phyloP scores from a whole-genome alignment of 2,113 vertebrate species.

The Perca flavescens region DNA sequence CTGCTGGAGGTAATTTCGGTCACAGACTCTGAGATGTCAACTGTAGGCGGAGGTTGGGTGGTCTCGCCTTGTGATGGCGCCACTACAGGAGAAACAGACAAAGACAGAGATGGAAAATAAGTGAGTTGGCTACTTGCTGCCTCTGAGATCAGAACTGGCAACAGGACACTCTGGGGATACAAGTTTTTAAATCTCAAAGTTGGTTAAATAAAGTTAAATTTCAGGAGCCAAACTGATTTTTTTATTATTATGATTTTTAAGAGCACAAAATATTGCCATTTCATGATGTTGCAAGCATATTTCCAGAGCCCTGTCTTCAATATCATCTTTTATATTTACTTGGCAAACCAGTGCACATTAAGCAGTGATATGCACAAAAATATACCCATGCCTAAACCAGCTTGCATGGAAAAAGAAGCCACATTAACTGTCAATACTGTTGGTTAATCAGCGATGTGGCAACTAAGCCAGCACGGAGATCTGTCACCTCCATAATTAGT shows the following conservation, averaged over 20 bases:
- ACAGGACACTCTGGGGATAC: not conserved
- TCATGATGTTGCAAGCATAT: not conserved
- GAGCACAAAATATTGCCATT: not conserved
- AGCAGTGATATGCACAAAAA: not conserved
- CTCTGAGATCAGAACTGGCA: constrained; percentile 24
- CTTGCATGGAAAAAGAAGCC: not conserved
- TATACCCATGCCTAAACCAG: too few relatives aligned
- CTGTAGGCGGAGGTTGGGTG: constrained; percentile 83
- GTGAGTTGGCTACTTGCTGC: not conserved
- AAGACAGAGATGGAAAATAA: constrained; percentile 14
- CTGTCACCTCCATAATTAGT: constrained; percentile 78
- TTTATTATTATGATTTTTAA: too few relatives aligned
- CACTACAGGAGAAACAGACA: constrained; percentile 76
- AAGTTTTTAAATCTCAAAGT: not conserved
- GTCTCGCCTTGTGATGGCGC: constrained; percentile 89
- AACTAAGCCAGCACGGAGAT: not conserved
- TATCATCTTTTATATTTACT: not conserved
- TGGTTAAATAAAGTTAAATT: not conserved
- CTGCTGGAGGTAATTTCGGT: constrained; percentile 98
- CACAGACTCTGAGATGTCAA: constrained; percentile 93
- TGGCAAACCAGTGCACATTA: not conserved
- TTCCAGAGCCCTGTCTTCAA: not conserved
- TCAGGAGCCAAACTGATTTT: not conserved
- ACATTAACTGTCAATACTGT: not conserved
- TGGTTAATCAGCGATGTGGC: not conserved